A percentile compares a stretch with the other conserved stretches of the same genome.
These are phyloP conservation scores for Mesochorus sp. DNA, from an alignment of 2,888 invertebrate species.

Conservation along the genomic window DNA sequence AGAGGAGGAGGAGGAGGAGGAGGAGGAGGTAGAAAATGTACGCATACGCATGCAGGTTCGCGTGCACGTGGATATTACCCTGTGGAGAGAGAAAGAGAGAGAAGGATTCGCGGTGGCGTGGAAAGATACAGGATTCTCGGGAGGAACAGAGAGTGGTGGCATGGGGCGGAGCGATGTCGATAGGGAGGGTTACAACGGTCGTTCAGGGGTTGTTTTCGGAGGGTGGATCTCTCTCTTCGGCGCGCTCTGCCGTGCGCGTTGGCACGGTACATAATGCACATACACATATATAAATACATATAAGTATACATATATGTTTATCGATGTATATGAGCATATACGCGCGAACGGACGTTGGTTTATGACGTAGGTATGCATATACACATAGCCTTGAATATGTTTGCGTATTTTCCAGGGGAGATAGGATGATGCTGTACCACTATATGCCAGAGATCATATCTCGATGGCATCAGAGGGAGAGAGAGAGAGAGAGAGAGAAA, in stretches of 20 bases:
- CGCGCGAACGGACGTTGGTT: constrained; percentile 13
- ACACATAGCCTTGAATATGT: constrained; percentile 3
- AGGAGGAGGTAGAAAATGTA: constrained; percentile 36
- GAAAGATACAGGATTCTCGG: constrained; percentile 40
- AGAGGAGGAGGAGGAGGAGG: too few species aligned
- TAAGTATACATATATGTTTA: too few species aligned
- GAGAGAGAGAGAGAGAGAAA: too few species aligned
- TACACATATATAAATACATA: too few species aligned
- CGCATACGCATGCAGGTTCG: constrained; percentile 21
- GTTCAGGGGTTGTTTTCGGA: constrained; percentile 75
- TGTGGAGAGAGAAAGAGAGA: constrained; percentile 30
- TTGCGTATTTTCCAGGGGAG: neutral
- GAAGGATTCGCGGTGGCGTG: constrained; percentile 24
- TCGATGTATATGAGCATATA: too few species aligned
- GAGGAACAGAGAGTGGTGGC: constrained; percentile 72
- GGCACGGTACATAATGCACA: constrained; percentile 42
- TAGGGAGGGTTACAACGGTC: constrained; percentile 79
- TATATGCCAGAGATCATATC: neutral
- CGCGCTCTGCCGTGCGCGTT: constrained; percentile 74
- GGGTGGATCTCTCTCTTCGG: constrained; percentile 75
- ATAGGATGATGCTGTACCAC: constrained; percentile 2
- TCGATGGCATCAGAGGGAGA: constrained; percentile 1
- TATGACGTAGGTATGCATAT: neutral
- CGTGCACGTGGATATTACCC: constrained; percentile 48
- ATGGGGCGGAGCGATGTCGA: constrained; percentile 78